Conservation (phyloP, 2,797 vertebrate species). For the Sebastes steindachneri region DNA sequence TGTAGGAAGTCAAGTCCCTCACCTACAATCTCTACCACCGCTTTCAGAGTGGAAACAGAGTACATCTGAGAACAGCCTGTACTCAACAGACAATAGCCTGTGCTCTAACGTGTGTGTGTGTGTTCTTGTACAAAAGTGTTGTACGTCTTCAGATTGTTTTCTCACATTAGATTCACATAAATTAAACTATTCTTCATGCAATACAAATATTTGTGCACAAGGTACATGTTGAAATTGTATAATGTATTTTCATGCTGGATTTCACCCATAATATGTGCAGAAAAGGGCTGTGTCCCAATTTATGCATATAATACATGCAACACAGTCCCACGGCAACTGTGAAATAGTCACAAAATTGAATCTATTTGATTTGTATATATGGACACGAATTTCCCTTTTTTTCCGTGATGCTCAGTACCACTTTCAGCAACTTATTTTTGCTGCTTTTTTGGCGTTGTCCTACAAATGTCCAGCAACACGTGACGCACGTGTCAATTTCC, state of each 20-base stretch:
- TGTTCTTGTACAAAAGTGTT: background rate
- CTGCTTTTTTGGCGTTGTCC: no score
- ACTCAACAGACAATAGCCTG: constrained; percentile 19
- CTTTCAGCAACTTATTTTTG: no score
- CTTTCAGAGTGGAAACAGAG: constrained; percentile 29
- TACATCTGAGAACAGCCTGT: constrained; percentile 23
- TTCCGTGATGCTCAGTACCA: no score
- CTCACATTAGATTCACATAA: background rate
- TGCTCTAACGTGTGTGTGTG: background rate
- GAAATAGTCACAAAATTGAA: no score
- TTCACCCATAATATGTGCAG: background rate
- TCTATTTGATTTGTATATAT: no score
- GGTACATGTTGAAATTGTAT: background rate
- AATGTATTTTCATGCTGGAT: background rate
- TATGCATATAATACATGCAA: background rate
- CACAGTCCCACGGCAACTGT: background rate
- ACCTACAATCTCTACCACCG: constrained; percentile 24
- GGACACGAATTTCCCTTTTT: no score
- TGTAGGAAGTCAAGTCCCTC: constrained; percentile 76
- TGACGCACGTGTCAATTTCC: no score
- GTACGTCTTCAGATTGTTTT: background rate
- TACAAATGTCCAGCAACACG: no score
- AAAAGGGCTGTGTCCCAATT: background rate
- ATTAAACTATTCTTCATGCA: background rate
- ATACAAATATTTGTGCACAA: background rate